Percentiles rank a stretch among this genome's conserved stretches.
phyloP scores from a whole-genome alignment of 2,113 vertebrate genomes.

The Callithrix jacchus region DNA sequence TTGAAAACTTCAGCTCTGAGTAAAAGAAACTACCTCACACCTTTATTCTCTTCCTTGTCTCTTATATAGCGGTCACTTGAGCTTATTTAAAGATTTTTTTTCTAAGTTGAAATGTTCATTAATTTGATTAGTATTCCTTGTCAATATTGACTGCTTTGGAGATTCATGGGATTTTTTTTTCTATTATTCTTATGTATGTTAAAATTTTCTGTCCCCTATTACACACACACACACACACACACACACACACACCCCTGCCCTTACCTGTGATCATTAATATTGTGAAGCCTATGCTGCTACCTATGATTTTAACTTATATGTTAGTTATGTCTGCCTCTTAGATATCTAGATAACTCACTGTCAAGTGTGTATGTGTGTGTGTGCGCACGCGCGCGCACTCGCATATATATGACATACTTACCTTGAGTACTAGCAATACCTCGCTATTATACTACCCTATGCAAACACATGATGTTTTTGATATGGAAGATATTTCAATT shows the following conservation, averaged over 20 bases:
- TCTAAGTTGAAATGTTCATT: slow-evolving; percentile 50
- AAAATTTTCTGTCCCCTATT: background rate
- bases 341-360: background rate
- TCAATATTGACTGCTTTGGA: background rate
- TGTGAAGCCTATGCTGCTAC: background rate
- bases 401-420: background rate
- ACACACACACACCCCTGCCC: too few relatives aligned
- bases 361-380: background rate
- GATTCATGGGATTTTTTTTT: background rate
- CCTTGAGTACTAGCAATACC: background rate
- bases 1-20: background rate
- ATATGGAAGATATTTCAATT: background rate
- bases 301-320: background rate
- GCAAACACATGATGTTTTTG: background rate
- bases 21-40: background rate
- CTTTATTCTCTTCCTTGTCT: background rate
- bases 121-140: slow-evolving; percentile 49
- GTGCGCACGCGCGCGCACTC: background rate
- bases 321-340: background rate
- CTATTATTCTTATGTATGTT: slow-evolving; percentile 14
- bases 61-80: background rate
- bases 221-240: background rate
- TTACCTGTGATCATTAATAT: background rate
- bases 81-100: slow-evolving; percentile 47
- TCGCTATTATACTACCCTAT: background rate